phyloP scores from a whole-genome alignment of 1,140 invertebrate genomes.

The Thaumetopoea pityocampa region DNA sequence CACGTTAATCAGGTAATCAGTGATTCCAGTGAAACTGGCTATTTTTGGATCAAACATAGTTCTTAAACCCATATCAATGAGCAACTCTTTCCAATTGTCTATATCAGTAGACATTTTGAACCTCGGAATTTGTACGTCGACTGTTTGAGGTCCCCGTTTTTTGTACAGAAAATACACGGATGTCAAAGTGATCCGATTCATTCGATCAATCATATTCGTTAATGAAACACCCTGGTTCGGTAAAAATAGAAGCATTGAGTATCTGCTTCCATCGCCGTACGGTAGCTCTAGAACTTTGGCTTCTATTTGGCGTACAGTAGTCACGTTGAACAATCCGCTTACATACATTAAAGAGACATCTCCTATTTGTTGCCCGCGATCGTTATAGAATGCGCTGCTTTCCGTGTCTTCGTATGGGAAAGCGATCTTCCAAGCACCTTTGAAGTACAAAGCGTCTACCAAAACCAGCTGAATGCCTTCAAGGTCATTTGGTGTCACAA shows the following conservation, averaged over 20 bases:
- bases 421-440: slow-evolving; percentile 80
- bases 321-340: slow-evolving; percentile 39
- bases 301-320: slow-evolving; percentile 52
- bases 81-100: slow-evolving; percentile 73
- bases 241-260: slow-evolving; percentile 80
- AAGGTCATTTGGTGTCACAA: slow-evolving; percentile 53
- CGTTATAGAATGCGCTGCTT: slow-evolving; percentile 60
- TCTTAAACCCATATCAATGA: slow-evolving; percentile 80
- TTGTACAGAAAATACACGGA: slow-evolving; percentile 64
- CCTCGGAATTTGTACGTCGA: slow-evolving; percentile 78
- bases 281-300: slow-evolving; percentile 79
- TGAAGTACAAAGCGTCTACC: slow-evolving; percentile 85
- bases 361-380: slow-evolving; percentile 48
- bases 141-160: slow-evolving; percentile 41
- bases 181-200: slow-evolving; percentile 69
- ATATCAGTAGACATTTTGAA: slow-evolving; percentile 80
- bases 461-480: slow-evolving; percentile 77
- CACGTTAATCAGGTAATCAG: slow-evolving; percentile 66
- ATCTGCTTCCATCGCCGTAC: slow-evolving; percentile 77
- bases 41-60: slow-evolving; percentile 76
- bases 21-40: slow-evolving; percentile 80
- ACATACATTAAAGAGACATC: slow-evolving; percentile 69
- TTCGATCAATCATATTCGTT: slow-evolving; percentile 45
- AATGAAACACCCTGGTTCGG: slow-evolving; percentile 60
- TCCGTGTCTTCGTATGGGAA: slow-evolving; percentile 78